Conservation (phyloP, 2,113 vertebrate species). For the Aspidoscelis tigris region DNA sequence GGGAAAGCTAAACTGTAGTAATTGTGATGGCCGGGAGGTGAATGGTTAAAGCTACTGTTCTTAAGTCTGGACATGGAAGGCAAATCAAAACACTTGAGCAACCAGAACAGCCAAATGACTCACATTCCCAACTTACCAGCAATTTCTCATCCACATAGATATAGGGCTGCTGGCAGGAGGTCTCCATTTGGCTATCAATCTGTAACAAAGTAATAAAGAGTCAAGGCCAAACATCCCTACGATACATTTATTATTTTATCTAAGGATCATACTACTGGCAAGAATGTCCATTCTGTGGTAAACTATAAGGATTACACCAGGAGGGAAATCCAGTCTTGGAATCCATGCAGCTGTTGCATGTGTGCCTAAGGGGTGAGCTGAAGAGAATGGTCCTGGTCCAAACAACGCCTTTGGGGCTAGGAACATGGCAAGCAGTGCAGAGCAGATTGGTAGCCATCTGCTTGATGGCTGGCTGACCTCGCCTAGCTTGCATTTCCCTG, state of each 20-base stretch:
- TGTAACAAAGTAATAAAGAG: slow-evolving; percentile 55
- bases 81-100: neutral
- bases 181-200: slow-evolving; percentile 82
- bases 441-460: too few species aligned
- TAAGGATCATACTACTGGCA: neutral
- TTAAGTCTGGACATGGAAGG: neutral
- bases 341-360: too few species aligned
- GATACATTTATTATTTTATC: neutral
- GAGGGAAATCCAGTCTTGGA: too few species aligned
- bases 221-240: neutral
- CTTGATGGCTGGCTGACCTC: too few species aligned
- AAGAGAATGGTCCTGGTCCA: too few species aligned
- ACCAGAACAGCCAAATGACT: too few species aligned
- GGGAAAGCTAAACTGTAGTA: neutral
- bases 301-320: too few species aligned
- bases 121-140: slow-evolving; percentile 71
- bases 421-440: too few species aligned
- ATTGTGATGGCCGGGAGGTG: too few species aligned
- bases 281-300: neutral
- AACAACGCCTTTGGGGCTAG: too few species aligned
- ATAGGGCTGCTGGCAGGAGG: slow-evolving; percentile 68
- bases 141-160: slow-evolving; percentile 66
- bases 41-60: neutral
- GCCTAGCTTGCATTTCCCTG: too few species aligned
- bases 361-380: too few species aligned